Conservation (phyloP, 2,888 invertebrate species). For the Liodrosophila aerea region DNA sequence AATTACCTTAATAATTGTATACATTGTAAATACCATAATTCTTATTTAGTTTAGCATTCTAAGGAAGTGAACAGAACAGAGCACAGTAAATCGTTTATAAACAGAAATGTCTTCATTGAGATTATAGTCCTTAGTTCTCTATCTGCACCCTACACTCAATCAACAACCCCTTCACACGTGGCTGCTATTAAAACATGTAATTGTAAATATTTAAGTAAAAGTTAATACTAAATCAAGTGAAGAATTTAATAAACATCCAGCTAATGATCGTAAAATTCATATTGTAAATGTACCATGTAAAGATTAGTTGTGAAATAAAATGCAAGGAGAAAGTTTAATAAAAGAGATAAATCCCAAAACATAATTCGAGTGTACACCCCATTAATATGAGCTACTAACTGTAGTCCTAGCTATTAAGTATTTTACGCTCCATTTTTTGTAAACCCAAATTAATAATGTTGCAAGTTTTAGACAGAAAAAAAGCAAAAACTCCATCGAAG, state of each 20-base stretch:
- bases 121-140: conserved; percentile 61
- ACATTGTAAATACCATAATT: conserved; percentile 52
- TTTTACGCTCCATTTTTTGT: conserved; percentile 72
- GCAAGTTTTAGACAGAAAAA: conserved; percentile 55
- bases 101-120: conserved; percentile 49
- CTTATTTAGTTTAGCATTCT: conserved; percentile 46
- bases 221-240: conserved; percentile 16
- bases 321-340: conserved; percentile 14
- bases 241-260: conserved; percentile 30
- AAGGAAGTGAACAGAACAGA: conserved; percentile 19
- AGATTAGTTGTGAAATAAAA: conserved; percentile 34
- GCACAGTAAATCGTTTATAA: conserved; percentile 19
- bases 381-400: conserved; percentile 26
- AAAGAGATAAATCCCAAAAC: conserved; percentile 25
- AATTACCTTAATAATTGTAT: conserved; percentile 48
- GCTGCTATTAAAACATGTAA: conserved; percentile 21
- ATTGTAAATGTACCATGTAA: conserved; percentile 51
- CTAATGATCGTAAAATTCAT: conserved; percentile 32
- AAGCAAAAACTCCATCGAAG: conserved; percentile 28
- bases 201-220: conserved; percentile 49
- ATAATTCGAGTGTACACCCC: conserved; percentile 26
- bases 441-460: conserved; percentile 46
- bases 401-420: conserved; percentile 57
- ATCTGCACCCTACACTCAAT: not conserved
- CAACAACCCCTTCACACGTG: conserved; percentile 9